Base-by-base conservation (phyloP, 2,797 vertebrate genomes). In the Ctenosaura bakeri region DNA sequence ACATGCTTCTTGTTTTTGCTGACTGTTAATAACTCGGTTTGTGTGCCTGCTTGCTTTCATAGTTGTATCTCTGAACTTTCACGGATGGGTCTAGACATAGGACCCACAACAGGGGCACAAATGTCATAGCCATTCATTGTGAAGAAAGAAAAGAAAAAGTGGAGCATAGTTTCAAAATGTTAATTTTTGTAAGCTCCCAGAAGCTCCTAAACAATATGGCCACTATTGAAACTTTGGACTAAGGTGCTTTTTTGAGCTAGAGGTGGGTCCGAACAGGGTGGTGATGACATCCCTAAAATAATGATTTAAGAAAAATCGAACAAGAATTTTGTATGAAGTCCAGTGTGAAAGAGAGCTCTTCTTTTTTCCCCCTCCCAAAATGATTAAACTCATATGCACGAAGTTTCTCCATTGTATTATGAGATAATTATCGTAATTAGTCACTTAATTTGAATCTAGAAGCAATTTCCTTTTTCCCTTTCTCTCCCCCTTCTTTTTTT, bases 371-470 rank as follows among this genome's bases (percentile, higher is more conserved):
- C 92, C 83, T 9, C 88, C 88, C n/a, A 42, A 94, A 96, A 96
- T 91, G 93, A 89, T 94, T 96, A 59, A 92, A 74, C 90, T 94
- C 90, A 66, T 90, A 94, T 90, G 90, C 92, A 95, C 83, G 90
- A 96, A 95, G 92, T 97, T 97, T 95, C 95, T 94, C 89, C 96
- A 96, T 96, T 89, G 96, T 96, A 94, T 95, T 93, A 94, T 94
- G 92, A 96, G 95, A 95, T 96, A 97, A 97, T 97, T 97, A 96
- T 95, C 96, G 95, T 93, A 97, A 97, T 97, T 97, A 97, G 96
- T 93, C 92, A 92, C 96, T 96, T 97, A 94, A 96, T 97, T 96
- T 96, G 96, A 97, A 96, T 96, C 96, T 95, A 95, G 95, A 96
- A 96, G 93, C 83, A 92, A 95, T 96, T 96, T 94, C 85, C 84